Percentiles rank a stretch among this genome's conserved stretches.
Evolutionary conservation across 2,113 vertebrate species (phyloP).

Genomic region (Numida meleagris): DNA sequence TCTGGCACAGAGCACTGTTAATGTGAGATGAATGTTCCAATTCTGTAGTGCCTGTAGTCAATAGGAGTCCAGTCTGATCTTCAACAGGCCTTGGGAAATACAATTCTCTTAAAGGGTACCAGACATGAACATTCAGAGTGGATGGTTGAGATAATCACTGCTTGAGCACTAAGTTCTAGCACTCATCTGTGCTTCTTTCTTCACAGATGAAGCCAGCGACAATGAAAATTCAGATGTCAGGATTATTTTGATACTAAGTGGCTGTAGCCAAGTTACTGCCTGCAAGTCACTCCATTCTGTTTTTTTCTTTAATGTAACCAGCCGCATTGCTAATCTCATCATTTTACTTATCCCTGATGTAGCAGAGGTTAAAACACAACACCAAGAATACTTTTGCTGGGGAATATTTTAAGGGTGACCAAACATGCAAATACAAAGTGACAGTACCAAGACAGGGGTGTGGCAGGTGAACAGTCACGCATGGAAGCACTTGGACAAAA

Average conservation of each 20-base stretch:
- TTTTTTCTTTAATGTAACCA: not conserved
- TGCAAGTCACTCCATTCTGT: not conserved
- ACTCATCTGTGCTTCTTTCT: not conserved
- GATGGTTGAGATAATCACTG: not conserved
- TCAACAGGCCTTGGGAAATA: not conserved
- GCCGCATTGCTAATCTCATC: not conserved
- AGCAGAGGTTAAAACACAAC: not conserved
- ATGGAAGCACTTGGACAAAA: not conserved
- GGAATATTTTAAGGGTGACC: not conserved
- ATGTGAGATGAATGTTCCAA: not conserved
- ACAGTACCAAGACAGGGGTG: not conserved
- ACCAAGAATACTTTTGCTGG: not conserved
- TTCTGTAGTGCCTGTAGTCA: not conserved
- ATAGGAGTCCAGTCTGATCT: not conserved
- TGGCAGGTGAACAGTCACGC: not conserved
- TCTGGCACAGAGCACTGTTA: not conserved
- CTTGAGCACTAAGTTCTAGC: not conserved
- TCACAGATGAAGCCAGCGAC: not conserved
- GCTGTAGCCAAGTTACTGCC: not conserved
- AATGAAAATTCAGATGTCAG: not conserved
- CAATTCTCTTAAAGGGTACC: not conserved
- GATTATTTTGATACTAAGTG: not conserved
- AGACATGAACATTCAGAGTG: not conserved
- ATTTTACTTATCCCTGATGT: not conserved
- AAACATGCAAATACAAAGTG: not conserved